A percentile compares a stretch with the other conserved stretches of the same genome.
phyloP scores from a whole-genome alignment of 37 sponge, comb jelly and placozoan species.

The Halichondria panicea region DNA sequence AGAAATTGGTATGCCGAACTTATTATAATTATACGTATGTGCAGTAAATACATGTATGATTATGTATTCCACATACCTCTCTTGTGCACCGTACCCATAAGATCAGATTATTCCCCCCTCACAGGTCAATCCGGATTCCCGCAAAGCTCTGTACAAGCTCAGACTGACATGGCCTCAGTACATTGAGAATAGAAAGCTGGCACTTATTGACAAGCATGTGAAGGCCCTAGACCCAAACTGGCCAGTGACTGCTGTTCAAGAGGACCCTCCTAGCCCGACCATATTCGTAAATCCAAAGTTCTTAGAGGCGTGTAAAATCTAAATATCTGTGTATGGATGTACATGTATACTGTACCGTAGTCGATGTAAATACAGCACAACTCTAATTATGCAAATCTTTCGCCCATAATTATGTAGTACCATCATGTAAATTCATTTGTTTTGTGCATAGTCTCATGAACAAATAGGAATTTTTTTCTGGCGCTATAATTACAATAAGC shows the following conservation, averaged over 20 bases:
- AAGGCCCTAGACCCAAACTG: conserved; percentile 83
- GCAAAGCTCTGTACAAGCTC: conserved; percentile 74
- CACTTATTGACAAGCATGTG: conserved; percentile 74
- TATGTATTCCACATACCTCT: background rate
- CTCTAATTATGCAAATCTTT: no score
- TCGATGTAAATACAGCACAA: no score
- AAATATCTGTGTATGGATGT: background rate
- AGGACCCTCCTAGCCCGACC: conserved; percentile 36
- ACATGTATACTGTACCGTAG: no score
- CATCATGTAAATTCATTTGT: no score
- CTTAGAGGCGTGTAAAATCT: conserved; percentile 1
- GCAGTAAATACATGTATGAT: background rate
- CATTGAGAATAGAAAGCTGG: conserved; percentile 55
- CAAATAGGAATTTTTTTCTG: no score
- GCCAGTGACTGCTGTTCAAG: conserved; percentile 54
- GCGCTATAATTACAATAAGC: no score
- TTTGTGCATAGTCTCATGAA: no score
- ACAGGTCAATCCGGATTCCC: conserved; percentile 66
- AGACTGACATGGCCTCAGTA: conserved; percentile 74
- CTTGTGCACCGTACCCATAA: background rate
- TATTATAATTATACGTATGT: no score
- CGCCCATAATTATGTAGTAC: no score
- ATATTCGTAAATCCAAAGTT: conserved; percentile 80
- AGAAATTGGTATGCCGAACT: conserved; percentile 57
- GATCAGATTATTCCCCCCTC: background rate